Base-by-base conservation (phyloP, 2,113 vertebrate species). In the Ameiurus melas region DNA sequence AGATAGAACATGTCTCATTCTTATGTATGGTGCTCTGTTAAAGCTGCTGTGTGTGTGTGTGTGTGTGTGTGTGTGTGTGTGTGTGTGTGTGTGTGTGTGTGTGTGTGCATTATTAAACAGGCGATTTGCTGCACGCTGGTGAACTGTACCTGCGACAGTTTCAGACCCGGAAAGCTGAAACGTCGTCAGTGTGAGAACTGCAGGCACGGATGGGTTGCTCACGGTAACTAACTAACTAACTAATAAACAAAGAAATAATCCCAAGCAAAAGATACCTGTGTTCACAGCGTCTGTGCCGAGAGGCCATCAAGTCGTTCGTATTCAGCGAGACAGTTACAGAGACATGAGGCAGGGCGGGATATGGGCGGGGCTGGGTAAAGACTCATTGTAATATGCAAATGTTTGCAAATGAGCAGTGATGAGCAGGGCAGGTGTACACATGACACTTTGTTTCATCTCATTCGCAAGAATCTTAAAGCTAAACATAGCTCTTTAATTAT, bases 141-240 rank as follows among this genome's bases (percentile, higher is more conserved):
- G 91, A 98, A 96, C 95, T 99, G 98, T 93, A 97, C 93, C 91
- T 99, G 98, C 93, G 97, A 97, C 86, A 96, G 96, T 92, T 99
- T 99, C 94, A 97, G 96, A 91, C 97, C 98, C 5, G 97, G 97
- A 83, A 99, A 98, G 92, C 97, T 98, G 93, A 97, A 97, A 94
- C 96, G 96, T 85, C 96, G 98, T 73, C 97, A 97, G 90, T 99
- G 98, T 94, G 98, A 99, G 79, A 96, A 97, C 43, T 99, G 98
- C 94, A 97, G 96, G 87, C 98, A 99, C 84, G 98, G 98, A 94
- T 99, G 98, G 98, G 98, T 99, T 66, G 97, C 97, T 60, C 98
- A 99, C 22, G 98, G 98, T 99, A 96, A 64, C 53, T 20, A n/a
- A 51, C 19, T 30, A 57, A 68, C 22, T 7, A 39, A 86, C 43